Conservation (phyloP, 2,113 vertebrate species). For the Prochilodus magdalenae region DNA sequence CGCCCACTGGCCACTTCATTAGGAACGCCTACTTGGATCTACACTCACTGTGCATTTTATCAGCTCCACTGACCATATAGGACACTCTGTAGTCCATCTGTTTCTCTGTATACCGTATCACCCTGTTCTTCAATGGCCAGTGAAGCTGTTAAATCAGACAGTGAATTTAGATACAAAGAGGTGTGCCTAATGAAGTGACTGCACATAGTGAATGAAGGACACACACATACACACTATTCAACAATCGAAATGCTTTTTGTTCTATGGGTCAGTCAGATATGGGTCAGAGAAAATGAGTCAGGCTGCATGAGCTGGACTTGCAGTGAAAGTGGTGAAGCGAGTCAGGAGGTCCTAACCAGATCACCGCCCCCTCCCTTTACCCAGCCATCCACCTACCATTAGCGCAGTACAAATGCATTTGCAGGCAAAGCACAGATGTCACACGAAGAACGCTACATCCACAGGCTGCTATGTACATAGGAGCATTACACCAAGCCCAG, state of each 20-base stretch:
- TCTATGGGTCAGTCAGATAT: slow-evolving; percentile 26
- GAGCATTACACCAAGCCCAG: not conserved
- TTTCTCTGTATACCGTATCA: too few species aligned
- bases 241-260: not conserved
- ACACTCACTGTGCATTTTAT: too few species aligned
- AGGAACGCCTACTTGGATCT: too few species aligned
- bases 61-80: too few species aligned
- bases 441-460: slow-evolving; percentile 28
- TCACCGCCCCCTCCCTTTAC: not conserved
- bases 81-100: too few species aligned
- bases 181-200: too few species aligned
- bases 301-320: not conserved
- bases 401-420: slow-evolving; percentile 44
- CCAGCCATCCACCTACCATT: not conserved
- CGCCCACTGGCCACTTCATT: too few species aligned
- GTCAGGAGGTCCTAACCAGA: not conserved
- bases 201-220: too few species aligned
- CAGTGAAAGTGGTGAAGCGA: not conserved
- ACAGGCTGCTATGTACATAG: not conserved
- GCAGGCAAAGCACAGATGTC: slow-evolving; percentile 22
- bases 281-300: not conserved
- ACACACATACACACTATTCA: too few species aligned
- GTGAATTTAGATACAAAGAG: too few species aligned
- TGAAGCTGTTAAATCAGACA: too few species aligned
- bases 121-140: too few species aligned